Evolutionary conservation across 2,888 invertebrate species (phyloP).

Genomic region (Alloscopus bannaensis): DNA sequence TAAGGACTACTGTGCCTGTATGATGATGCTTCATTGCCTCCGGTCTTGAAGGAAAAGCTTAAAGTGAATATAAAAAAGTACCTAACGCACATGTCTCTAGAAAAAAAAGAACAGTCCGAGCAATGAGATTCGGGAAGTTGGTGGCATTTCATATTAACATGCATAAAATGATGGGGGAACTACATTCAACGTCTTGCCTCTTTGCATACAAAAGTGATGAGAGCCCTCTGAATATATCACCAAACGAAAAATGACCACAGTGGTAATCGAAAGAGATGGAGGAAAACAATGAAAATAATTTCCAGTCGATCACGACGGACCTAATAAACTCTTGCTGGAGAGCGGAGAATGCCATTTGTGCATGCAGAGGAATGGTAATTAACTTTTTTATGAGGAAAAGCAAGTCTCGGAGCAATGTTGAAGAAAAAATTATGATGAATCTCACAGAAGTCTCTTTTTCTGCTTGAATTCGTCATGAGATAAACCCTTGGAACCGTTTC

Average conservation of each 20-base stretch:
- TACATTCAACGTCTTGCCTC: neutral
- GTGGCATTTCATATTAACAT: neutral
- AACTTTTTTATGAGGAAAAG: constrained; percentile 14
- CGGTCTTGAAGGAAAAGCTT: constrained; percentile 39
- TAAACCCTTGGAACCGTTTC: too few species aligned
- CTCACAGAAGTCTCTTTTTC: too few species aligned
- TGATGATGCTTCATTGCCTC: constrained; percentile 50
- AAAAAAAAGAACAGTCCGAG: neutral
- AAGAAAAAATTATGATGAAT: too few species aligned
- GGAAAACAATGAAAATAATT: constrained; percentile 18
- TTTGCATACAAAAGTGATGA: neutral
- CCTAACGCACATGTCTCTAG: neutral
- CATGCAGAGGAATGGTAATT: neutral
- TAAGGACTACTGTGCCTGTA: constrained; percentile 35
- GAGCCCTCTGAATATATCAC: neutral
- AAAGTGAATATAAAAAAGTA: neutral
- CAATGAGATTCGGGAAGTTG: neutral
- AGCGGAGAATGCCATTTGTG: neutral
- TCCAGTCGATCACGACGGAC: constrained; percentile 18
- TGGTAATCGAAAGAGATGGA: neutral
- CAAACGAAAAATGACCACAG: constrained; percentile 1
- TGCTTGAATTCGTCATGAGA: too few species aligned
- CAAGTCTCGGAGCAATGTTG: too few species aligned
- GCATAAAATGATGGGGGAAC: constrained; percentile 6
- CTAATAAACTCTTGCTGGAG: neutral